Evolutionary conservation across 2,113 vertebrate genomes (phyloP).

Genomic region (Cisticola juncidis): DNA sequence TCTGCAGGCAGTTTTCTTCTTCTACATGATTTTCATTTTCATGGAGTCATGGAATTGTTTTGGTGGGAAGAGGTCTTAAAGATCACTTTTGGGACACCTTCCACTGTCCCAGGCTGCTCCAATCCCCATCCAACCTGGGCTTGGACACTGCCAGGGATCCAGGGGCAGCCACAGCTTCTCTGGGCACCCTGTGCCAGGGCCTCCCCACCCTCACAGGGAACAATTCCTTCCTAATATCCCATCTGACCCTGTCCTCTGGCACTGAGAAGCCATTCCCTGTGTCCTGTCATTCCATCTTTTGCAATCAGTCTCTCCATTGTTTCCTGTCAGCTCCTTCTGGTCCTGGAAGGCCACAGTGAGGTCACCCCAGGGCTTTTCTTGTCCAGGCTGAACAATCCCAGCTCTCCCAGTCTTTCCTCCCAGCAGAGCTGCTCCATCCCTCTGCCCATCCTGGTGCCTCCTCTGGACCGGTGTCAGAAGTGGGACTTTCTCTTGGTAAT

Average conservation of each 20-base stretch:
- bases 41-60: neutral
- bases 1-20: neutral
- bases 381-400: neutral
- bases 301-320: accelerated
- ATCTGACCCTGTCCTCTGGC: accelerated
- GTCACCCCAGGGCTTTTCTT: neutral
- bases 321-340: neutral
- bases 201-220: accelerated
- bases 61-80: neutral
- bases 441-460: neutral
- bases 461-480: neutral
- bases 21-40: neutral
- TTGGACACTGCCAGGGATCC: neutral
- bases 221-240: neutral
- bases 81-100: neutral
- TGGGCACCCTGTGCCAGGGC: neutral
- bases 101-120: accelerated
- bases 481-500: neutral
- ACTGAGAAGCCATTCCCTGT: neutral
- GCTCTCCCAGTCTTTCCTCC: neutral
- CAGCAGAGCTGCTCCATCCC: neutral
- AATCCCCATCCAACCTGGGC: accelerated
- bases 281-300: accelerated
- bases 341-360: accelerated
- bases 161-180: neutral